Conservation (phyloP, 2,888 invertebrate species). For the Nomada fabriciana region DNA sequence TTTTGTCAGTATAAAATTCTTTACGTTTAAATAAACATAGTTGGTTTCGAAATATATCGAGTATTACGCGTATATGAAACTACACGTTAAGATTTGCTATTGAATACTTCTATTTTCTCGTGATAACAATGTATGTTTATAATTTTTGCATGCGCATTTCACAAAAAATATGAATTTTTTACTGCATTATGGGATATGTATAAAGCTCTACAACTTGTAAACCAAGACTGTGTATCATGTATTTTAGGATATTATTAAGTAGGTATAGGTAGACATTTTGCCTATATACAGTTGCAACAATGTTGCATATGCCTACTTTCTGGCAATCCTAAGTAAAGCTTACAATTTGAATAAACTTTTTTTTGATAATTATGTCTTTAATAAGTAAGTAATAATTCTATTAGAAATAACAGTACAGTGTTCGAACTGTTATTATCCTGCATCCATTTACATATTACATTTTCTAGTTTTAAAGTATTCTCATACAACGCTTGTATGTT, state of each 20-base stretch:
- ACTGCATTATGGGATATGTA: constrained; percentile 44
- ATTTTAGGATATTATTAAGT: constrained; percentile 75
- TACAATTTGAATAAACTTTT: constrained; percentile 76
- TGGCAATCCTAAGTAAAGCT: constrained; percentile 76
- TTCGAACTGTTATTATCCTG: constrained; percentile 61
- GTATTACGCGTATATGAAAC: not conserved
- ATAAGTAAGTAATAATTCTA: constrained; percentile 76
- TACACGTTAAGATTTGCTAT: constrained; percentile 5
- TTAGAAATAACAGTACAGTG: constrained; percentile 71
- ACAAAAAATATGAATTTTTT: constrained; percentile 4
- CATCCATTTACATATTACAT: constrained; percentile 69
- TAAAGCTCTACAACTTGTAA: constrained; percentile 66
- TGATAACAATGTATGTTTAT: constrained; percentile 6
- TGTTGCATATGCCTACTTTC: constrained; percentile 69
- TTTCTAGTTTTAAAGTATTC: constrained; percentile 69
- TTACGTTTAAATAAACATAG: constrained; percentile 5
- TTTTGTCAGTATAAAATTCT: constrained; percentile 9
- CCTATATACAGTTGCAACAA: constrained; percentile 75
- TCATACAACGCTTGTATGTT: constrained; percentile 72
- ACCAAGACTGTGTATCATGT: constrained; percentile 70
- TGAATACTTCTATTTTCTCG: not conserved
- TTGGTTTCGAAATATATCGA: not conserved
- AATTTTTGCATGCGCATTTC: not conserved
- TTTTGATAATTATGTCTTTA: constrained; percentile 75
- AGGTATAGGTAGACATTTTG: constrained; percentile 76